Conservation (phyloP, 2,797 vertebrate species). For the Anisognathus igniventris region DNA sequence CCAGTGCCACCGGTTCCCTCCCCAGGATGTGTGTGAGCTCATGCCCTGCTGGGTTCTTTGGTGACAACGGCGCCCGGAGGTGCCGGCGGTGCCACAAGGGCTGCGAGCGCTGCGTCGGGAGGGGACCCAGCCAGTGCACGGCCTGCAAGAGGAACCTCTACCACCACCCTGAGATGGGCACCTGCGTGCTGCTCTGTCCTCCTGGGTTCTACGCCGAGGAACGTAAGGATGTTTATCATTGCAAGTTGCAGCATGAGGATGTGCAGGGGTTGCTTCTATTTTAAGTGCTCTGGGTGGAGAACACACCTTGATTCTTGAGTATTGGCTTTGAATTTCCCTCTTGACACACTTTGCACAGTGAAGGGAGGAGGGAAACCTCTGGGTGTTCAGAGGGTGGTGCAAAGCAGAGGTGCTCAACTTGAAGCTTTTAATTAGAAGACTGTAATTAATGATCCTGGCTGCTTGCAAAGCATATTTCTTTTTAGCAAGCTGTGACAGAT, state of each 20-base stretch:
- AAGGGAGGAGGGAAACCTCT: not conserved
- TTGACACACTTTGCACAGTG: rapidly evolving
- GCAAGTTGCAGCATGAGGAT: not conserved
- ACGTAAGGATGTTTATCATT: slow-evolving; percentile 72
- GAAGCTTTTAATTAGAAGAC: slow-evolving; percentile 3
- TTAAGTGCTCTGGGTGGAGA: not conserved
- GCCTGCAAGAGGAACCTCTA: slow-evolving; percentile 83
- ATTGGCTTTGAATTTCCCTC: not conserved
- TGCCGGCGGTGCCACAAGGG: slow-evolving; percentile 82
- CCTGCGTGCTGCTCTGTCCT: slow-evolving; percentile 78
- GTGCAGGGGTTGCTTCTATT: not conserved
- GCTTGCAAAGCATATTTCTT: not conserved
- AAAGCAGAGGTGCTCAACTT: not conserved
- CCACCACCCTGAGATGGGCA: slow-evolving; percentile 72
- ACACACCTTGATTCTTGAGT: not conserved
- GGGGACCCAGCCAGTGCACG: slow-evolving; percentile 70
- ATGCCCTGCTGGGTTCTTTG: slow-evolving; percentile 82
- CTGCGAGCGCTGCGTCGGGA: slow-evolving; percentile 81
- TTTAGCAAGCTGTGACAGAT: not conserved
- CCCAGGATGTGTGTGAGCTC: slow-evolving; percentile 84
- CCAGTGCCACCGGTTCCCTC: not conserved
- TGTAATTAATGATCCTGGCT: slow-evolving; percentile 10
- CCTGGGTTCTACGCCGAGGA: slow-evolving; percentile 77
- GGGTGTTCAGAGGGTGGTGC: not conserved
- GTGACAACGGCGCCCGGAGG: slow-evolving; percentile 73